Evolutionary conservation across 2,888 invertebrate genomes (phyloP).

Genomic region (Matsumyia berberina): DNA sequence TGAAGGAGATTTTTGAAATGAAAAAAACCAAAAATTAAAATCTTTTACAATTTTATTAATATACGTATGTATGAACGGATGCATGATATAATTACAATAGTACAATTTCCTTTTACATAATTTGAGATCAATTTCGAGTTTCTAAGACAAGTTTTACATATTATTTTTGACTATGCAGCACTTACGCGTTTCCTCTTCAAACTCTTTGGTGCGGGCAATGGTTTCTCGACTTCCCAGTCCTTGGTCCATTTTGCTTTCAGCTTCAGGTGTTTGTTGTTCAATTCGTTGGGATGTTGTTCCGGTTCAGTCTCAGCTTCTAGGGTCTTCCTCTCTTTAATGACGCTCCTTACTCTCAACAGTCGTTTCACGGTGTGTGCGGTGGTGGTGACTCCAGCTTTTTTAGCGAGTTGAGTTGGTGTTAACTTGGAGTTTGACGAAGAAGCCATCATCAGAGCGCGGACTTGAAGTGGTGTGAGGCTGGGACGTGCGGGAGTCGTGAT

Average conservation of each 20-base stretch:
- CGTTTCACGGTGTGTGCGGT: background rate
- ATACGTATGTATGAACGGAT: too few species aligned
- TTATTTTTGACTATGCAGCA: too few species aligned
- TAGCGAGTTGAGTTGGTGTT: background rate
- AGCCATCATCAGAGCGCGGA: background rate
- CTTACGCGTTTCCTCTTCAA: too few species aligned
- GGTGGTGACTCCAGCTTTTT: background rate
- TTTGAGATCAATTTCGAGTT: too few species aligned
- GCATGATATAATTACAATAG: too few species aligned
- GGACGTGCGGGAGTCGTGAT: background rate
- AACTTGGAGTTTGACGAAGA: background rate
- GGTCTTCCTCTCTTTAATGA: background rate
- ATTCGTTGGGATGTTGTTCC: background rate
- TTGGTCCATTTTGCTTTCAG: constrained; percentile 8
- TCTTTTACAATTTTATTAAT: too few species aligned
- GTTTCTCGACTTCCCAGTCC: background rate
- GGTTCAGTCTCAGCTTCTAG: background rate
- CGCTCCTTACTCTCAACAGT: background rate
- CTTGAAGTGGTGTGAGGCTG: background rate
- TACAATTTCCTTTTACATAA: too few species aligned
- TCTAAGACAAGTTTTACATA: too few species aligned
- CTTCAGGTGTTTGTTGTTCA: too few species aligned
- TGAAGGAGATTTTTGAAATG: too few species aligned
- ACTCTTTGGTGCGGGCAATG: background rate
- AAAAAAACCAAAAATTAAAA: too few species aligned